These are phyloP conservation scores for Acanthis flammea DNA, from an alignment of 2,797 vertebrate species.

Conservation along the genomic window DNA sequence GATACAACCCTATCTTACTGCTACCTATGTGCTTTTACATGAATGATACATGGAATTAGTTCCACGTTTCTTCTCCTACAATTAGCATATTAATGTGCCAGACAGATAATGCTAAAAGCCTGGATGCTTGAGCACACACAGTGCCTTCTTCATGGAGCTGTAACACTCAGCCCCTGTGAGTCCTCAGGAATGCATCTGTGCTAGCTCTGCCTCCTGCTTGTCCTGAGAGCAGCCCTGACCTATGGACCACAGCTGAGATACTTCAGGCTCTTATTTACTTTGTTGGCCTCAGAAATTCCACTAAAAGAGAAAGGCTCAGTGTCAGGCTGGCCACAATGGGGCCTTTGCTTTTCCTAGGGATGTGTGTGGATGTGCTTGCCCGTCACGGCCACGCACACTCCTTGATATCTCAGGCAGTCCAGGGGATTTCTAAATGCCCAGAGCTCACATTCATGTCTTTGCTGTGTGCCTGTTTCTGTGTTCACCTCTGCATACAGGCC, in stretches of 20 bases:
- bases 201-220: neutral
- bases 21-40: conserved; percentile 64
- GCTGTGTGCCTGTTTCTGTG: neutral
- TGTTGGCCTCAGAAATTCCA: conserved; percentile 33
- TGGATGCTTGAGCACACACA: conserved; percentile 52
- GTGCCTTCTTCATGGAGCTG: conserved; percentile 32
- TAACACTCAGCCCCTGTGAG: neutral
- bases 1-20: conserved; percentile 39
- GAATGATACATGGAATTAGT: conserved; percentile 70
- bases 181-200: conserved; percentile 18
- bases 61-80: conserved; percentile 66
- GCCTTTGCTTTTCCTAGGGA: neutral
- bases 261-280: conserved; percentile 8
- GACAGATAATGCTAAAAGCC: conserved; percentile 62
- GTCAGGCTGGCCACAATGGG: conserved; percentile 19
- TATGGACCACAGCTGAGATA: conserved; percentile 7
- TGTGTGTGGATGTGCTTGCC: neutral
- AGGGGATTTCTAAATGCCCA: neutral
- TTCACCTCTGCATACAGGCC: neutral
- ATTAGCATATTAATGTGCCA: conserved; percentile 74
- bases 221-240: conserved; percentile 42
- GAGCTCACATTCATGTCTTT: neutral
- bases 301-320: neutral
- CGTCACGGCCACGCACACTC: accelerated
- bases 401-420: accelerated